Evolutionary conservation across 2,888 invertebrate genomes (phyloP), one percentile per base, ranked within the genome.

Genomic region (Megamerina dolium): DNA sequence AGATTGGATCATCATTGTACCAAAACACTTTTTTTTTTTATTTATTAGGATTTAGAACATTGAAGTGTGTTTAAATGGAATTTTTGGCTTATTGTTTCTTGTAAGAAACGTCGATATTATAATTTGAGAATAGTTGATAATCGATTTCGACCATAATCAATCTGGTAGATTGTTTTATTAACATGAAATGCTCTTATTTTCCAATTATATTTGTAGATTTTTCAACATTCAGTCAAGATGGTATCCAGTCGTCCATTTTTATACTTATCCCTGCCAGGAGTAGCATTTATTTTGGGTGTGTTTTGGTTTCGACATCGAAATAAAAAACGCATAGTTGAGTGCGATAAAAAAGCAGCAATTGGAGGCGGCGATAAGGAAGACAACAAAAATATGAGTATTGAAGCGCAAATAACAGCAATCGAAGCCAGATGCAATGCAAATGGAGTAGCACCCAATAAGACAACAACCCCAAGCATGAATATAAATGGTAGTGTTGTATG

Each of bases 271-370:
- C 77, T 87, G 60, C 87, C 87, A 67, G 83, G 85, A 61, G 78
- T 87, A 75, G 86, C 84, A 61, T 77, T 86, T 62, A 76, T 87
- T 63, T 76, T 87, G 72, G 85, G 85, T 60, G 80, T 87, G 70
- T 81, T 68, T 59, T 88, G 87, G 87, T 85, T 83, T 80, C 83
- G 81, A 75, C 84, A 83, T 75, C 85, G 81, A 77, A 80, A 69
- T 60, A 68, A 83, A 74, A 64, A 60, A 55, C 60, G 61, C 51
- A 43, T 58, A 56, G 60, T 59, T 46, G 58, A 56, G 49, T 58
- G 54, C 43, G 64, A 57, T 37, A 54, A 54, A 47, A 51, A 54
- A 36, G 36, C 41, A 33, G 50, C 49, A 44, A 41, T 36, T 43
- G 44, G 18, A 40, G 46, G 26, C 30, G 44, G 40, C 37, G 50